Evolutionary conservation across 1,140 invertebrate genomes (phyloP), one percentile per base, ranked within the genome.

Genomic region (Drosophila pruinosa): DNA sequence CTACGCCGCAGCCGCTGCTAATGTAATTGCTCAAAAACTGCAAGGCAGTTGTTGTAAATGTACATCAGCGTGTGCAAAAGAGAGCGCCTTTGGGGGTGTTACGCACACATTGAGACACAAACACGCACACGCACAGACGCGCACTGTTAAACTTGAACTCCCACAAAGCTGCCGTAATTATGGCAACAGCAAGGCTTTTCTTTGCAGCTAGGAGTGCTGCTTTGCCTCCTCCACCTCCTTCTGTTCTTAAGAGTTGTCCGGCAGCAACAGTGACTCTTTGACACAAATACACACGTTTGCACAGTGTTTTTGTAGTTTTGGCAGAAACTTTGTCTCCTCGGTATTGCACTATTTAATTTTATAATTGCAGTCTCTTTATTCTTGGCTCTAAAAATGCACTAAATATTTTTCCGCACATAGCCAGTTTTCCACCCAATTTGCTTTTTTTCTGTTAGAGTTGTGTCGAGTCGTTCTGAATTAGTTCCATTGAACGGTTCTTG

Each of bases 121-220:
- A 58, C 47, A 36, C 34, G 26, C 31, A 53, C 45, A 67, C 64
- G 24, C 53, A 56, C 34, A 59, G 43, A 45, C 59, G 62, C 70
- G 59, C 80, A 17, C 52, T 58, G 47, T 50, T 67, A 74, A 78
- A 78, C 82, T 77, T 81, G 82, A 88, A 86, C 81, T 86, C 81
- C 81, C 81, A 86, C 81, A 67, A 86, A 86, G 81, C 64, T 75
- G 72, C 52, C 52, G 76, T 83, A 83, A 83, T 85, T 83, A 78
- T 58, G 62, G 61, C 72, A 75, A 70, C 56, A 65, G 52, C 57
- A 58, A 75, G 67, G 74, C 72, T 63, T 63, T 67, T 70, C 54
- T 56, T 62, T 69, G 69, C 39, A 64, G 52, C 59, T 61, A 64
- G 58, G 50, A 70, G 58, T 74, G 14, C 72, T 67, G 43, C 67